Conservation (phyloP, 2,888 invertebrate genomes). For the Parnassius glacialis region DNA sequence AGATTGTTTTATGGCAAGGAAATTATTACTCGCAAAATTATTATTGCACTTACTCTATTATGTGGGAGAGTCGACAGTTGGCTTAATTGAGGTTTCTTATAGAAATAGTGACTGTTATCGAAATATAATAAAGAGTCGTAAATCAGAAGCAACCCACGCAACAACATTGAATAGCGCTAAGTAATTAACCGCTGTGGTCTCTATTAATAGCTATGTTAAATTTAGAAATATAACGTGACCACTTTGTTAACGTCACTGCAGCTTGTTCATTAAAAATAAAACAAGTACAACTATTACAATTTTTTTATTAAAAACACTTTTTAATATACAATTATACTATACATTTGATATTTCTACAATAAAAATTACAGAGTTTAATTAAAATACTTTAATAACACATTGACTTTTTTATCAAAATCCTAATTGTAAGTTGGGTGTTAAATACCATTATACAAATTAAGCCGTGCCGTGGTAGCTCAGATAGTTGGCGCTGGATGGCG, state of each 20-base stretch:
- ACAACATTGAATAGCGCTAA: slow-evolving; percentile 37
- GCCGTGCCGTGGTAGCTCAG: too few species aligned
- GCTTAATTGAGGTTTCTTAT: slow-evolving; percentile 14
- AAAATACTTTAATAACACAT: too few species aligned
- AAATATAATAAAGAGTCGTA: slow-evolving; percentile 32
- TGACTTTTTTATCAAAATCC: too few species aligned
- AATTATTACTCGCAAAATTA: slow-evolving; percentile 2
- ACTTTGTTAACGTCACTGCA: slow-evolving; percentile 25
- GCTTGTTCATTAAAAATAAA: neutral
- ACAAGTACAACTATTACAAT: too few species aligned
- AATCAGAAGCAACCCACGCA: slow-evolving; percentile 27
- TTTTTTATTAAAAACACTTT: too few species aligned
- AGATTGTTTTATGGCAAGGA: too few species aligned
- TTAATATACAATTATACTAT: too few species aligned
- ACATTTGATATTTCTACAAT: too few species aligned
- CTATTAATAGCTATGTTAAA: slow-evolving; percentile 62
- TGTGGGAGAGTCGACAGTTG: slow-evolving; percentile 18
- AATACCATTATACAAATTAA: too few species aligned
- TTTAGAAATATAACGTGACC: slow-evolving; percentile 41
- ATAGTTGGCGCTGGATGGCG: too few species aligned
- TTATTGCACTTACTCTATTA: slow-evolving; percentile 8
- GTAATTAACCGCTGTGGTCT: slow-evolving; percentile 56
- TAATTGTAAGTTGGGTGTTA: too few species aligned
- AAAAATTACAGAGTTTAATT: too few species aligned
- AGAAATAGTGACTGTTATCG: slow-evolving; percentile 25